A percentile compares a stretch with the other conserved stretches of the same genome.
phyloP scores from a whole-genome alignment of 2,113 vertebrate genomes.

The Dasyurus viverrinus region DNA sequence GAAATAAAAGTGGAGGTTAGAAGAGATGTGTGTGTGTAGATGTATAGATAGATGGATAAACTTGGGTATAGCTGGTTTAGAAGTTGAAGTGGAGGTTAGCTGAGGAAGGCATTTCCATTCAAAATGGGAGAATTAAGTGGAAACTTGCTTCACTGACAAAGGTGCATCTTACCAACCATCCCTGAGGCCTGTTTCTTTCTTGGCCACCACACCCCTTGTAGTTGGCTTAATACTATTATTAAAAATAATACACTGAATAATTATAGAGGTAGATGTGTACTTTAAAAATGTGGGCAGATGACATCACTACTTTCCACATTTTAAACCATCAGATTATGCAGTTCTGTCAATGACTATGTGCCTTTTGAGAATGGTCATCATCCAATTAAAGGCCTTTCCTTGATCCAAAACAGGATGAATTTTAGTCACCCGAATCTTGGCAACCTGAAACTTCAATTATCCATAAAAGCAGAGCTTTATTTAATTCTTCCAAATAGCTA shows the following conservation, averaged over 20 bases:
- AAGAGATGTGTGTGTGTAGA: background rate
- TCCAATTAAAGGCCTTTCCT: constrained; percentile 56
- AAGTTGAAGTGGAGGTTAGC: background rate
- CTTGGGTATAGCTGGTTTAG: background rate
- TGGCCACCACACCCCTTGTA: background rate
- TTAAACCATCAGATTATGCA: constrained; percentile 51
- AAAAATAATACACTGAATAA: constrained; percentile 54
- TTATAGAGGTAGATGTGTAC: constrained; percentile 43
- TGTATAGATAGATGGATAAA: background rate
- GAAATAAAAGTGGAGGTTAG: background rate
- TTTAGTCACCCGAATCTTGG: constrained; percentile 35
- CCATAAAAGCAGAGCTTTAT: background rate
- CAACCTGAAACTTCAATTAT: constrained; percentile 33
- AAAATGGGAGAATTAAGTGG: background rate
- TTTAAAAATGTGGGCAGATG: constrained; percentile 49
- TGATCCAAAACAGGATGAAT: constrained; percentile 31
- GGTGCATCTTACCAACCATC: background rate
- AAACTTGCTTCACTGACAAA: background rate
- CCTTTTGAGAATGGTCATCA: constrained; percentile 49
- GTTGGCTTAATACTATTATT: constrained; percentile 12
- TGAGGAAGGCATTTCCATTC: constrained; percentile 8
- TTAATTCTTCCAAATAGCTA: background rate
- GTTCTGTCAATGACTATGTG: constrained; percentile 63
- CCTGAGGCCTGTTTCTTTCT: background rate
- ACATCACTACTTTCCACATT: constrained; percentile 61